Conservation (phyloP, 2,113 vertebrate genomes). For the Micronycteris hirsuta region DNA sequence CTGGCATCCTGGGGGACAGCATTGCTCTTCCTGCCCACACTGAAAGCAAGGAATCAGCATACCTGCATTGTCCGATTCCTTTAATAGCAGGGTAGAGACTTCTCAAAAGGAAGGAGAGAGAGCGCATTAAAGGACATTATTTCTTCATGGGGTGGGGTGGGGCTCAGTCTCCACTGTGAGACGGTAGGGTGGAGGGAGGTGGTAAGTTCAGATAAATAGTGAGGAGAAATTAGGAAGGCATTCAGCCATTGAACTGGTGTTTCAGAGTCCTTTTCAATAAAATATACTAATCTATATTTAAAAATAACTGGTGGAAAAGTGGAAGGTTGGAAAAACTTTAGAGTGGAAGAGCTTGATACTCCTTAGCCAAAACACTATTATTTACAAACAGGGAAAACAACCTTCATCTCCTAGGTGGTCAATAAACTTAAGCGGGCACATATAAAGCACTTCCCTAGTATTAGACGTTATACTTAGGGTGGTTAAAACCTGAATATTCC, state of each 20-base stretch:
- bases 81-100: not conserved
- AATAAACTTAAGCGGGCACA: no score
- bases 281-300: not conserved
- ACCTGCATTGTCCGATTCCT: not conserved
- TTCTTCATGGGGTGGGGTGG: not conserved
- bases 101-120: not conserved
- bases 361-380: not conserved
- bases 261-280: not conserved
- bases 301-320: not conserved
- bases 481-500: not conserved
- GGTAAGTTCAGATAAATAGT: not conserved
- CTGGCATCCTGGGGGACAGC: fast-evolving
- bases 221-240: not conserved
- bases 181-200: not conserved
- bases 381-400: not conserved
- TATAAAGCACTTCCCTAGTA: not conserved
- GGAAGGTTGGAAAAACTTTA: not conserved
- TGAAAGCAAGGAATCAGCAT: not conserved
- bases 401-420: not conserved
- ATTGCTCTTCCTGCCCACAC: not conserved
- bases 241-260: not conserved
- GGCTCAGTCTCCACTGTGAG: not conserved
- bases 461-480: not conserved
- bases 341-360: not conserved
- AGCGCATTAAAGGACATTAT: not conserved